These are phyloP conservation scores for Lutraria rhynchaena DNA, from an alignment of 1,140 invertebrate species.

Conservation along the genomic window DNA sequence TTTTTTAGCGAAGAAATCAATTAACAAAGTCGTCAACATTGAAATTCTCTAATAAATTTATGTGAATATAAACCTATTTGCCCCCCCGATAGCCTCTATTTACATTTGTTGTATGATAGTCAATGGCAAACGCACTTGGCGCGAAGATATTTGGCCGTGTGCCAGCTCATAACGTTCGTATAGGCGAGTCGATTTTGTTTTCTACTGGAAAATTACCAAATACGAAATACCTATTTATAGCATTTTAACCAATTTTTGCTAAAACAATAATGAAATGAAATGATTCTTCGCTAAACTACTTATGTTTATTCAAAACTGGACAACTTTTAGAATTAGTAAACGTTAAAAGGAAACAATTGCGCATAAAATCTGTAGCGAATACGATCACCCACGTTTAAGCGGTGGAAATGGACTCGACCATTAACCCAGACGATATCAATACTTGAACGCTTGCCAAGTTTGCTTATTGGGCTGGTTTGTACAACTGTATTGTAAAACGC, in stretches of 20 bases:
- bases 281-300: too few relatives aligned
- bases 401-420: slow-evolving; percentile 55
- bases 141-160: slow-evolving; percentile 62
- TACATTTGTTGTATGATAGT: slow-evolving; percentile 56
- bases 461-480: slow-evolving; percentile 65
- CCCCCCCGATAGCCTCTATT: slow-evolving; percentile 36
- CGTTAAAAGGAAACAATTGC: too few relatives aligned
- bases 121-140: slow-evolving; percentile 60
- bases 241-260: neutral
- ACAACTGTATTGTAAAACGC: slow-evolving; percentile 55
- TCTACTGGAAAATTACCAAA: slow-evolving; percentile 50
- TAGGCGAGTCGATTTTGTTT: slow-evolving; percentile 37
- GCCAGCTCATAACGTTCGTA: slow-evolving; percentile 56
- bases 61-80: neutral
- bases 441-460: slow-evolving; percentile 75
- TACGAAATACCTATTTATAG: slow-evolving; percentile 11
- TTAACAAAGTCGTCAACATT: too few relatives aligned
- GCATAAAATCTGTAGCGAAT: too few relatives aligned
- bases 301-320: too few relatives aligned
- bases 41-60: too few relatives aligned
- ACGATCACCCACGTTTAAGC: too few relatives aligned
- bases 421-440: slow-evolving; percentile 68
- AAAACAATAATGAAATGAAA: too few relatives aligned
- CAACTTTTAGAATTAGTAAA: too few relatives aligned
- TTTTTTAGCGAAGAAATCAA: too few relatives aligned